phyloP scores from a whole-genome alignment of 2,888 invertebrate species.

The Thysanoteuthis rhombus region DNA sequence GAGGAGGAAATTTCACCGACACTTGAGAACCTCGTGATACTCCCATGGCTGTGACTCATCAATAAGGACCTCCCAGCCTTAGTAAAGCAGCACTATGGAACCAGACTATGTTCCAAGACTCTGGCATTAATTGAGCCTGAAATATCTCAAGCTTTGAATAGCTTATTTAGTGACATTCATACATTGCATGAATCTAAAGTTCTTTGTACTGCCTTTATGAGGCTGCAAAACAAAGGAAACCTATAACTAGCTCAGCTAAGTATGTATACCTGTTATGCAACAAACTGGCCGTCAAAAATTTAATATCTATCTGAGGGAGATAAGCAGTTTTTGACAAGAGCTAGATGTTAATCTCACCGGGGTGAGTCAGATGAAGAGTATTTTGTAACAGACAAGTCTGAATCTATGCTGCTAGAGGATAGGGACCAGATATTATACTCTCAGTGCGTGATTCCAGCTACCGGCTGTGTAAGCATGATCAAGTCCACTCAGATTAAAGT shows the following conservation, averaged over 20 bases:
- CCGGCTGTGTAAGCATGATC: rapidly evolving
- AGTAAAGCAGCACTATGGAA: neutral
- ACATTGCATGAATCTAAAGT: neutral
- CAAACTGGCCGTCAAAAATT: neutral
- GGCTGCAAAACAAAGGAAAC: neutral
- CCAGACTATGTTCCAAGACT: neutral
- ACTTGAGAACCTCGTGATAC: neutral
- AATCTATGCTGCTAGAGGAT: too few species aligned
- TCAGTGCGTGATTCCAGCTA: too few species aligned
- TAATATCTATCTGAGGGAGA: neutral
- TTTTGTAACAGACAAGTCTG: too few species aligned
- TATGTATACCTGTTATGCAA: neutral
- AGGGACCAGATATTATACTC: too few species aligned
- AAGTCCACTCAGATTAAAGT: neutral
- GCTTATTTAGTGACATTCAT: neutral
- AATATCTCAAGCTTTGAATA: neutral
- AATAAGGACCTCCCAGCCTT: neutral
- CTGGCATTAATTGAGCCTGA: neutral
- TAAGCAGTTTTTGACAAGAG: neutral
- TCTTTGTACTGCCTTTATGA: neutral
- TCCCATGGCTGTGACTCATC: neutral
- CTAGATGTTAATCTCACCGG: neutral
- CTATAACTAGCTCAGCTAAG: neutral
- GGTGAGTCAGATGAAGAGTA: neutral
- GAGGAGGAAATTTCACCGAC: neutral